Conservation (phyloP, 2,888 invertebrate genomes). For the Aphidius colemani region DNA sequence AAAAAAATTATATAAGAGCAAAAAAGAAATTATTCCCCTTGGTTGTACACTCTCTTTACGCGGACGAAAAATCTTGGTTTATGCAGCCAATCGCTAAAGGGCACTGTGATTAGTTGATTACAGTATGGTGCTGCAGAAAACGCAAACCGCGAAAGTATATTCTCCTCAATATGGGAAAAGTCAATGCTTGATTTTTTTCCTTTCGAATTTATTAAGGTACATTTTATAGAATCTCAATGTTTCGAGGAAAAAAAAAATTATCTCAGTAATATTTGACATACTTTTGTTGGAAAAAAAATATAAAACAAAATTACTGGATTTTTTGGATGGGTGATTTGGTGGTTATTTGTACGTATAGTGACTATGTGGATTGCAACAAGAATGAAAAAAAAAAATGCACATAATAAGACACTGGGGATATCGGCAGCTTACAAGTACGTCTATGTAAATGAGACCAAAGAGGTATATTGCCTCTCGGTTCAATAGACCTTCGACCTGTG, state of each 20-base stretch:
- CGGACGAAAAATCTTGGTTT: conserved; percentile 18
- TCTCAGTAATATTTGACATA: too few species aligned
- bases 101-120: conserved; percentile 58
- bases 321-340: background rate
- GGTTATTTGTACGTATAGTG: background rate
- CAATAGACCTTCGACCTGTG: conserved; percentile 61
- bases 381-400: background rate
- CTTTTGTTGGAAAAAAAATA: too few species aligned
- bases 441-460: conserved; percentile 57
- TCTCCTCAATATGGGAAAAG: too few species aligned
- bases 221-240: too few species aligned
- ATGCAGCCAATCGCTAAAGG: conserved; percentile 46
- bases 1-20: conserved; percentile 18
- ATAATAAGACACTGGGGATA: conserved; percentile 29
- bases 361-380: background rate
- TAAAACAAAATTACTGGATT: too few species aligned
- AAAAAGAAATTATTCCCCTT: conserved; percentile 26
- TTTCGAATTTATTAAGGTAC: too few species aligned
- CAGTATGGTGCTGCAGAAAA: conserved; percentile 16
- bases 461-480: conserved; percentile 55
- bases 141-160: background rate
- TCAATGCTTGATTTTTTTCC: background rate
- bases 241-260: too few species aligned
- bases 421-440: conserved; percentile 52
- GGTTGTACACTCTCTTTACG: conserved; percentile 30